Conservation (phyloP, 2,113 vertebrate genomes). For the zebrafish (Danio rerio) region DNA sequence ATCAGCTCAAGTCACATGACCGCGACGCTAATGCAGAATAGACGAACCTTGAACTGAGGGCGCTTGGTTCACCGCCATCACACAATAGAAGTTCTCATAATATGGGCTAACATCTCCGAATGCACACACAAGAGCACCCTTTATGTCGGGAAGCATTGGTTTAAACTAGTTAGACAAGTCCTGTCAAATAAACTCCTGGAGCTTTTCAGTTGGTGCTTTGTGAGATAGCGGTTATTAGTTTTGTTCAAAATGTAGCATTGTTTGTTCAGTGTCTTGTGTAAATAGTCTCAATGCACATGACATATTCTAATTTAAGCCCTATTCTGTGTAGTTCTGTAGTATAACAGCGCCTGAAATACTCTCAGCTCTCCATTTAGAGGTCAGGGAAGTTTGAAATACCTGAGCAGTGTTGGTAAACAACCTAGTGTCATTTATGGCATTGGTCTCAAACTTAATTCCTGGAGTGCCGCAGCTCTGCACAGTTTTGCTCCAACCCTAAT, state of each 20-base stretch:
- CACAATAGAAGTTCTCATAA: slow-evolving; percentile 41
- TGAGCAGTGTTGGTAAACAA: too few species aligned
- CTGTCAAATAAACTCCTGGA: not conserved
- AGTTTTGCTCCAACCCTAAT: too few species aligned
- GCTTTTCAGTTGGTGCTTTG: slow-evolving; percentile 12
- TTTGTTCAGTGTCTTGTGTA: slow-evolving; percentile 1
- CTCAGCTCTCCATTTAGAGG: too few species aligned
- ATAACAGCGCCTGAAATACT: too few species aligned
- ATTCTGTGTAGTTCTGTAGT: too few species aligned
- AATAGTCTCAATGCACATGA: not conserved
- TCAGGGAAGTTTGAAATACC: too few species aligned
- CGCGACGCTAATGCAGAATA: slow-evolving; percentile 25
- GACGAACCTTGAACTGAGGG: slow-evolving; percentile 55
- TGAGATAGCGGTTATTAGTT: not conserved
- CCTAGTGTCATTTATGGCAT: too few species aligned
- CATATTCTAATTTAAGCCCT: too few species aligned
- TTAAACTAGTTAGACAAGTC: slow-evolving; percentile 22
- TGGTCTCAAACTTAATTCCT: too few species aligned
- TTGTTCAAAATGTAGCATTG: not conserved
- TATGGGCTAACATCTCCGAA: slow-evolving; percentile 31
- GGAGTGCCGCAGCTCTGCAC: too few species aligned
- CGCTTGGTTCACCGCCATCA: slow-evolving; percentile 44
- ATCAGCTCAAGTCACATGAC: slow-evolving; percentile 68
- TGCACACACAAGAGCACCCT: slow-evolving; percentile 2
- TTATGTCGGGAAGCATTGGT: slow-evolving; percentile 11